Evolutionary conservation across 2,797 vertebrate genomes (phyloP), one percentile per base, ranked within the genome.

Genomic region (Onychomys torridus): DNA sequence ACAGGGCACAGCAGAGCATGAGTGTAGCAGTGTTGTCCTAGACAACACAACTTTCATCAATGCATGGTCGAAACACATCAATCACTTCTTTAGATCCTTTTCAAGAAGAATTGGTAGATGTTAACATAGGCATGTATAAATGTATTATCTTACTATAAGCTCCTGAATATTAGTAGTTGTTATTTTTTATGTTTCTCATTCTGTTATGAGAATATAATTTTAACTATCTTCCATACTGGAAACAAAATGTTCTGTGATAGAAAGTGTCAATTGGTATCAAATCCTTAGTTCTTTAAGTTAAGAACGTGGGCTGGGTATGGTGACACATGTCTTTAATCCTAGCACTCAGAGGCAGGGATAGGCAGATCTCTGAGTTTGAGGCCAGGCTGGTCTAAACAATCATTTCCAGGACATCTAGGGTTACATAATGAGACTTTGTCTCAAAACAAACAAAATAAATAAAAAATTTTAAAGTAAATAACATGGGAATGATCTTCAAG

Each of bases 111-210:
- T 25, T 79, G 43, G n/a, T 71, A 77, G 40, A 71, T 96, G 13
- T 93, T 75, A 87, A 63, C 12, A 7, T 37, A 85, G 65, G n/a
- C 34, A 1, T 37, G 2, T 61, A 4, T 82, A 49, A 2, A 83
- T 10, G 40, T 79, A 14, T 67, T 84, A 25, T 71, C 29, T 95
- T 90, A 73, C 27, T 1, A 67, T 0, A 77, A 69, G 76, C 17
- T 46, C 5, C 5, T 75, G 86, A 94, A 75, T 90, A 83, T 83
- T 96, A 95, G 19, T 34, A 85, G 2, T 37, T 16, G 2, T 40
- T 84, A 67, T 55, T 82, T 21, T 61, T 81, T 93, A 1, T 83
- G 4, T 71, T 78, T 93, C 71, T 69, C 12, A 73, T 97, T 83
- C 34, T 88, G 37, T 78, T 91, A 14, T 52, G 69, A 90, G 91